These are phyloP conservation scores for Myzus persicae DNA, from an alignment of 1,140 invertebrate species.

Conservation along the genomic window DNA sequence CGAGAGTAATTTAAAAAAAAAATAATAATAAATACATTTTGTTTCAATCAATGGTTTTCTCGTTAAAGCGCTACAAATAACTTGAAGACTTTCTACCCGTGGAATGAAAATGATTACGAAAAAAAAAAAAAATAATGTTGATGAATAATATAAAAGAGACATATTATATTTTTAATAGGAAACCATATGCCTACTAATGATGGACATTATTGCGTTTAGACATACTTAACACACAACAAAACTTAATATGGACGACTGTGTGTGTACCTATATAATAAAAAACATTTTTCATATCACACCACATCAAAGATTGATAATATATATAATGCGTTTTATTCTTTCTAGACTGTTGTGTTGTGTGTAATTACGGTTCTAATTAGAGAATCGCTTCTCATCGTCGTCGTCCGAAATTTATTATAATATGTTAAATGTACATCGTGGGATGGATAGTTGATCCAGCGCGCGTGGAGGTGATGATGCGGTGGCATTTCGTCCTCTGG, in stretches of 20 bases:
- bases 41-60: background rate
- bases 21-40: background rate
- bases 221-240: conserved; percentile 40
- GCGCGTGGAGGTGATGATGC: background rate
- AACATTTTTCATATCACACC: conserved; percentile 13
- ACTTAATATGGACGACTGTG: background rate
- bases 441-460: background rate
- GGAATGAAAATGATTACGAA: conserved; percentile 26
- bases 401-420: conserved; percentile 28
- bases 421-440: background rate
- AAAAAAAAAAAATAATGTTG: conserved; percentile 14
- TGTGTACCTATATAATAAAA: background rate
- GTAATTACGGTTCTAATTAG: conserved; percentile 49
- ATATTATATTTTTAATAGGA: conserved; percentile 27
- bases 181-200: conserved; percentile 36
- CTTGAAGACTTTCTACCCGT: background rate
- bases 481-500: background rate
- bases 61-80: background rate
- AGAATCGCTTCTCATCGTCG: conserved; percentile 35
- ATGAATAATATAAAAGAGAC: conserved; percentile 16
- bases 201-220: background rate
- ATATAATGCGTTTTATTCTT: conserved; percentile 20
- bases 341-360: background rate
- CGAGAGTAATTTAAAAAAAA: background rate
- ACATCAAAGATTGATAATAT: background rate